Evolutionary conservation across 2,797 vertebrate species (phyloP), one percentile per base, ranked within the genome.

Genomic region (Vipera latastei): DNA sequence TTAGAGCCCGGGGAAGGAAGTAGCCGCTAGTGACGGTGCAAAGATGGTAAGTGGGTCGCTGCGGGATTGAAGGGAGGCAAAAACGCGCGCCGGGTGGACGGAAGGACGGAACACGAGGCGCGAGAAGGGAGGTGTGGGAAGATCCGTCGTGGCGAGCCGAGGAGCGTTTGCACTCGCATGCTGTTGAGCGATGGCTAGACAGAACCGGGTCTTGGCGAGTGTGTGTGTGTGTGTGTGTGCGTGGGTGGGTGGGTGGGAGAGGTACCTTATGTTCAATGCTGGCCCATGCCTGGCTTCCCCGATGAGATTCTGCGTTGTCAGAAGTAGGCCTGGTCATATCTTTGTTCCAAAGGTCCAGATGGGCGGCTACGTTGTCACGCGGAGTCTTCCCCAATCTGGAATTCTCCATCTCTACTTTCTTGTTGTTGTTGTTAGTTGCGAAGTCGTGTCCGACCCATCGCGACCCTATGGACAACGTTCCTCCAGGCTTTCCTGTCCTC

Each of bases 1-100:
- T 26, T 14, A 1, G 22, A 48, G 69, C 32, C 14, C 59, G 48
- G 69, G 90, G 86, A 93, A 93, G 90, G 69, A 91, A 91, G 87
- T 16, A 13, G 32, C 11, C 12, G 86, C 13, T 1, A 51, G 92
- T 93, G 92, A 93, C 92, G 28, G 32, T 65, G 92, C 92, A 93
- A 91, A 93, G 90, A 93, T 93, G 92, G 92, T 93, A 61, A 93
- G 92, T 6, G 57, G 69, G n/a, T 20, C 1, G 61, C 22, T 48
- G 38, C 16, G 2, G 51, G 16, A 12, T 9, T n/a, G 26, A 22
- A 32, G 28, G 32, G 18, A 57, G 28, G 4, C 18, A n/a, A 1
- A 6, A 55, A 69, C 25, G 8, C 12, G 51, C 56, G 48, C 61
- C 59, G 90, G 26, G 32, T 16, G 2, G 93, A 94, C 0, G 44